Conservation (phyloP, 1,140 invertebrate genomes). For the Brachionus manjavacas region DNA sequence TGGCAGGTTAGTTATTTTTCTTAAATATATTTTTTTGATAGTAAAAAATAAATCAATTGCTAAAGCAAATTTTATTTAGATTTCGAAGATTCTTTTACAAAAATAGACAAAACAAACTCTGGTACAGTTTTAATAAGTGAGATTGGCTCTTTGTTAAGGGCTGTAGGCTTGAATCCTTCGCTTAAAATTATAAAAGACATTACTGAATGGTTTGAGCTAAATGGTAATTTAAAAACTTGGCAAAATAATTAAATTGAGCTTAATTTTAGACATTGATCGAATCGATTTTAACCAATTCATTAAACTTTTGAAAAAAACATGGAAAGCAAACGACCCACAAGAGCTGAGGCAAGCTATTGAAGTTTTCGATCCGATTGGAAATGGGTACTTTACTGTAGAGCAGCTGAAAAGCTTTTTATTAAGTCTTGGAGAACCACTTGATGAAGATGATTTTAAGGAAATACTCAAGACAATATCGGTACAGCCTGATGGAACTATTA, state of each 20-base stretch:
- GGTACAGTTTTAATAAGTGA: slow-evolving; percentile 5
- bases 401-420: not conserved
- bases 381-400: slow-evolving; percentile 34
- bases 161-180: slow-evolving; percentile 26
- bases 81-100: slow-evolving; percentile 15
- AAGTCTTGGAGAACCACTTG: not conserved
- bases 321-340: not conserved
- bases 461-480: slow-evolving; percentile 12
- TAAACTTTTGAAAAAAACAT: slow-evolving; percentile 24
- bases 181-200: slow-evolving; percentile 17
- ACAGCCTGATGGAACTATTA: slow-evolving; percentile 33
- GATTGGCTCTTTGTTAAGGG: not conserved
- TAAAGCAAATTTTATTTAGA: not conserved
- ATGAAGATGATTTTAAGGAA: slow-evolving; percentile 39
- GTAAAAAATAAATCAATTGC: too few species aligned
- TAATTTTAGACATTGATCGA: slow-evolving; percentile 1
- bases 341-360: slow-evolving; percentile 13
- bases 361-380: slow-evolving; percentile 31
- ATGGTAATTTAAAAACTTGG: not conserved
- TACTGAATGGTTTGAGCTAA: slow-evolving; percentile 24
- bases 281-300: slow-evolving; percentile 12
- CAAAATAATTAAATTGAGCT: not conserved
- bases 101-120: slow-evolving; percentile 27
- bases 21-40: too few species aligned
- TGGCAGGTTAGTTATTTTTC: not conserved